phyloP scores from a whole-genome alignment of 2,113 vertebrate genomes.

The Microcebus ravelobensis region DNA sequence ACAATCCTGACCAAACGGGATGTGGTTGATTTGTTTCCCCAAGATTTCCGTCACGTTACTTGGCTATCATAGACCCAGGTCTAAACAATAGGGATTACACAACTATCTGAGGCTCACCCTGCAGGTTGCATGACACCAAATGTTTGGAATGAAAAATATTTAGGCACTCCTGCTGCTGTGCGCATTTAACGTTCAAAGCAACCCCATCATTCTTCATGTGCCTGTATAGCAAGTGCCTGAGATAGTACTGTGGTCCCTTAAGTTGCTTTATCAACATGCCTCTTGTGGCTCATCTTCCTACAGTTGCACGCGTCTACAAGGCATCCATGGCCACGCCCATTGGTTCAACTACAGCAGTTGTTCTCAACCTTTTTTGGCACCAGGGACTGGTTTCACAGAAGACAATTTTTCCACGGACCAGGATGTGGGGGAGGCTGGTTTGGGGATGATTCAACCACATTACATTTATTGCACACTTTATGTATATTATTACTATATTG shows the following conservation, averaged over 20 bases:
- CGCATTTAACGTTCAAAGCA: neutral
- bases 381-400: too few relatives aligned
- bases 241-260: neutral
- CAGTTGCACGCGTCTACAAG: accelerated
- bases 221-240: neutral
- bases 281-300: neutral
- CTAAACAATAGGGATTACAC: accelerated
- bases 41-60: neutral
- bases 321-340: neutral
- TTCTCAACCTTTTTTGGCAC: too few relatives aligned
- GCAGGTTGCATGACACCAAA: neutral
- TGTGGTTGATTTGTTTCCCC: neutral
- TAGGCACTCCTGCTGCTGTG: neutral
- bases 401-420: too few relatives aligned
- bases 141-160: neutral
- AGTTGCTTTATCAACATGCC: neutral
- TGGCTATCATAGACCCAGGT: neutral
- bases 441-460: too few relatives aligned
- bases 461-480: too few relatives aligned
- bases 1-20: neutral
- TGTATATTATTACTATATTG: too few relatives aligned
- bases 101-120: neutral
- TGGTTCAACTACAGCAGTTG: too few relatives aligned
- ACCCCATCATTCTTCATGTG: neutral
- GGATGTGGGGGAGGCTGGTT: too few relatives aligned